These are phyloP conservation scores for Philopedon plagiatum DNA, from an alignment of 2,888 invertebrate species.

Conservation along the genomic window DNA sequence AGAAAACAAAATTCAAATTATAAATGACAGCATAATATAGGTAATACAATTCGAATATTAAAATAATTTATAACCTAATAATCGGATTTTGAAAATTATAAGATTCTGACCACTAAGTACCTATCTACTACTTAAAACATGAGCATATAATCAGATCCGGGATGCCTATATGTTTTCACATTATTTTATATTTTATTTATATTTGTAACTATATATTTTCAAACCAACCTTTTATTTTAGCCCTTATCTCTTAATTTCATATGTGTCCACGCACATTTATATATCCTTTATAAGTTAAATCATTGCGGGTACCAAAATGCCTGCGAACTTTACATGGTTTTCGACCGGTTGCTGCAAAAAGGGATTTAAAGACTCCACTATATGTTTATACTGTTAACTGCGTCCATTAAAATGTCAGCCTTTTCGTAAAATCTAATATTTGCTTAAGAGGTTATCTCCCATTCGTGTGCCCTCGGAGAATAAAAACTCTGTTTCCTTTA, in stretches of 20 bases:
- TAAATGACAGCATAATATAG: too few species aligned
- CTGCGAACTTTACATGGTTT: not conserved
- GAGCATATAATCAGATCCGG: too few species aligned
- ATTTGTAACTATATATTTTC: not conserved
- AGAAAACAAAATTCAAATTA: too few species aligned
- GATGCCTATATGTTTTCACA: too few species aligned
- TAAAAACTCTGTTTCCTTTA: too few species aligned
- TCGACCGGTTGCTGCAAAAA: not conserved
- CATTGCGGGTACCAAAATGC: not conserved
- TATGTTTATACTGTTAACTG: not conserved
- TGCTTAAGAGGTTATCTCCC: too few species aligned
- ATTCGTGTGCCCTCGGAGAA: too few species aligned
- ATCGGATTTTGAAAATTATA: too few species aligned
- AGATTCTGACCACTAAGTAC: too few species aligned
- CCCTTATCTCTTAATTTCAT: not conserved
- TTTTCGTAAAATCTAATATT: slow-evolving; percentile 6
- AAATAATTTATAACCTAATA: too few species aligned
- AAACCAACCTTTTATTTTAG: not conserved
- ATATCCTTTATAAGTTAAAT: not conserved
- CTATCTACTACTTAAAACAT: too few species aligned
- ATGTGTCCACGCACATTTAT: not conserved
- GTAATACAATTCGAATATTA: too few species aligned
- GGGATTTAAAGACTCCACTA: not conserved
- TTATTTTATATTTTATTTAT: not conserved
- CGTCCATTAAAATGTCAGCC: slow-evolving; percentile 11